Percentiles rank a stretch among this genome's conserved stretches.
phyloP scores from a whole-genome alignment of 2,888 invertebrate species.

The Pyrrhia umbra region DNA sequence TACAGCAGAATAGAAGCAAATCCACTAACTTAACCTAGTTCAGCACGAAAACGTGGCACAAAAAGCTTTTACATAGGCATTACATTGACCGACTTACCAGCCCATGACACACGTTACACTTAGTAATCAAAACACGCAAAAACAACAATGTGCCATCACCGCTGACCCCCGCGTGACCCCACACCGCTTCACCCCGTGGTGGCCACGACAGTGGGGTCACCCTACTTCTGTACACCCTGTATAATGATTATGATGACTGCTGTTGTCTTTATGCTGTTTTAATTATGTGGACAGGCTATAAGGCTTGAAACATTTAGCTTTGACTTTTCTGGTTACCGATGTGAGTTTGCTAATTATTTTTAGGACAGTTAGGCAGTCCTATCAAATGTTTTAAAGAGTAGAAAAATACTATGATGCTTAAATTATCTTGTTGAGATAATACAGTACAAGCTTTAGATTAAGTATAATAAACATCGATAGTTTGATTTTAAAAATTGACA shows the following conservation, averaged over 20 bases:
- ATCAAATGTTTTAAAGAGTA: too few species aligned
- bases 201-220: slow-evolving; percentile 38
- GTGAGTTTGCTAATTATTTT: neutral
- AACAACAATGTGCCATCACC: slow-evolving; percentile 50
- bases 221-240: slow-evolving; percentile 26
- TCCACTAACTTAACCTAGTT: slow-evolving; percentile 17
- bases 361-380: too few species aligned
- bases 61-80: slow-evolving; percentile 50
- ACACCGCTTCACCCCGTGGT: slow-evolving; percentile 6
- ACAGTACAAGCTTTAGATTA: too few species aligned
- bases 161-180: slow-evolving; percentile 54
- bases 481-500: too few species aligned
- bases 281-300: neutral
- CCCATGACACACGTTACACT: slow-evolving; percentile 46
- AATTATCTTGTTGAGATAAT: too few species aligned
- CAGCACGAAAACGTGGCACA: slow-evolving; percentile 30
- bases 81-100: slow-evolving; percentile 48
- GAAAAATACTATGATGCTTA: too few species aligned
- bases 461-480: too few species aligned
- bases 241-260: slow-evolving; percentile 6
- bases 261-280: neutral
- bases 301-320: neutral
- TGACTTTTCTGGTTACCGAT: neutral
- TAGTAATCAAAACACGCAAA: slow-evolving; percentile 58
- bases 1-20: neutral